These are phyloP conservation scores for Drosophila grimshawi DNA, from an alignment of 1,140 invertebrate genomes.

Conservation along the genomic window DNA sequence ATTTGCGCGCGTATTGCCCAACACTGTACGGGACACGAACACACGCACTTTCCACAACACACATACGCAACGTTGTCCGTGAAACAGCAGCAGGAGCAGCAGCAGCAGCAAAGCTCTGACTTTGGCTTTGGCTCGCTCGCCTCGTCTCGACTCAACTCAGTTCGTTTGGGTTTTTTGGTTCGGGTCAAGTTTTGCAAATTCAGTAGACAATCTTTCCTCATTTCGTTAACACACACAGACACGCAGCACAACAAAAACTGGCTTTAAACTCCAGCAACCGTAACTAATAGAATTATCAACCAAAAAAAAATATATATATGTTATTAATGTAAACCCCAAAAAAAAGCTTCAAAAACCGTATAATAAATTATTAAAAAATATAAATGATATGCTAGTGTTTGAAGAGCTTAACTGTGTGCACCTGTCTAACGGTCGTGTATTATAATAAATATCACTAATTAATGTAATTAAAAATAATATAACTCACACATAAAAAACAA, in stretches of 20 bases:
- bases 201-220: slow-evolving; percentile 83
- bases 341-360: slow-evolving; percentile 2
- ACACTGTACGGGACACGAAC: slow-evolving; percentile 50
- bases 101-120: slow-evolving; percentile 27
- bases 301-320: slow-evolving; percentile 12
- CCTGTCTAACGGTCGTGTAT: slow-evolving; percentile 34
- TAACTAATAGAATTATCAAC: slow-evolving; percentile 48
- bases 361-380: slow-evolving; percentile 2
- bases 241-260: slow-evolving; percentile 58
- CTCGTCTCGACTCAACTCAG: slow-evolving; percentile 31
- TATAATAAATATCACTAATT: background rate
- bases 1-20: slow-evolving; percentile 77
- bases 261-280: slow-evolving; percentile 55
- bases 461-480: slow-evolving; percentile 10
- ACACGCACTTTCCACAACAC: slow-evolving; percentile 61
- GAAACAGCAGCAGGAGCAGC: slow-evolving; percentile 30
- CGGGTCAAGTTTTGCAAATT: slow-evolving; percentile 65
- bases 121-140: slow-evolving; percentile 26
- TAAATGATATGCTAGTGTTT: slow-evolving; percentile 17
- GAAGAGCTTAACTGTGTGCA: slow-evolving; percentile 41
- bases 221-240: slow-evolving; percentile 78
- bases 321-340: slow-evolving; percentile 10
- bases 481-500: background rate
- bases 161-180: slow-evolving; percentile 45
- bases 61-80: slow-evolving; percentile 64